Evolutionary conservation across 1,140 invertebrate species (phyloP), one percentile per base, ranked within the genome.

Genomic region (Drosophila albomicans): DNA sequence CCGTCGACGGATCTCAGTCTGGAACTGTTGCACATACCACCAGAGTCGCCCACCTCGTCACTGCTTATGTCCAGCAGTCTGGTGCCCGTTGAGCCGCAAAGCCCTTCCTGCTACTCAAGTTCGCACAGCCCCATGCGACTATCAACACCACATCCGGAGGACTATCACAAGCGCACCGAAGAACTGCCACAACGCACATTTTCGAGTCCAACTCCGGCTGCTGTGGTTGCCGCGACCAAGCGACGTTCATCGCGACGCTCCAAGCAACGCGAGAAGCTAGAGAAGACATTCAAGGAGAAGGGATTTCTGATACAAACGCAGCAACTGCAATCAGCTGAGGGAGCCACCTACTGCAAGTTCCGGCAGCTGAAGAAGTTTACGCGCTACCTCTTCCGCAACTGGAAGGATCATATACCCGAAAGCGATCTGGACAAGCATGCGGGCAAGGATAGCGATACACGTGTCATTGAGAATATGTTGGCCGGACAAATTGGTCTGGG

Each of bases 331-430:
- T 97, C 97, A 0, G 97, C 97, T 0, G 97, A 98, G 92, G 97
- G 97, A 0, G 97, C 97, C 0, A 98, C 97, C 0, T 98, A 98
- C 84, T 98, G 97, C 93, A 98, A 98, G 92, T 98, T 98, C 89
- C 93, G 97, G 46, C 97, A 98, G 84, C 93, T 98, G 8, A 94
- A 97, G 69, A 98, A 98, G 91, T 98, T 98, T 81, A 98, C 97
- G 0, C 94, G 97, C 30, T 98, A 98, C 92, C 93, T 98, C 46
- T 98, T 98, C 79, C 94, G 97, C 62, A 98, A 97, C 86, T 98
- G 97, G 97, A 98, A 98, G 90, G 97, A 98, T 91, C 98, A 98
- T 92, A 93, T 98, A 15, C 97, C 97, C 0, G 97, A 96, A 0
- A 96, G 96, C 71, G 94, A 97, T 54, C 61, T 87, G 57, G 72